phyloP scores from a whole-genome alignment of 2,113 vertebrate species.

The Sialia sialis region DNA sequence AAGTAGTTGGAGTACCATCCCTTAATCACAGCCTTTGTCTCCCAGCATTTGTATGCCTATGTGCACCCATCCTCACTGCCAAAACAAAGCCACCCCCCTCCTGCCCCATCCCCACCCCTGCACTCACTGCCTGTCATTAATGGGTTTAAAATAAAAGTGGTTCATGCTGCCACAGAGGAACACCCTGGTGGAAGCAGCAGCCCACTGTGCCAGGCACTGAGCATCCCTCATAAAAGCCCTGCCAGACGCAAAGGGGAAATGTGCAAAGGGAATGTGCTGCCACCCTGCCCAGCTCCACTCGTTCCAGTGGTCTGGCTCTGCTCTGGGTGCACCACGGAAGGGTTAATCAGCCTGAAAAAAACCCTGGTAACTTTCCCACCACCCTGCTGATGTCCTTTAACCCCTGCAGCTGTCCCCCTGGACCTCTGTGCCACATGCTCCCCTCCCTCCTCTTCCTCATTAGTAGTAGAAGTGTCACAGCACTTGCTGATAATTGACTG shows the following conservation, averaged over 20 bases:
- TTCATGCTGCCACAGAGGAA: not conserved
- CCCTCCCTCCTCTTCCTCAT: not conserved
- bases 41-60: conserved; percentile 4
- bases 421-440: not conserved
- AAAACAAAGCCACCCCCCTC: not conserved
- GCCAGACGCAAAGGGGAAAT: not conserved
- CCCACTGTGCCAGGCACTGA: accelerated
- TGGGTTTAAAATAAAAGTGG: not conserved
- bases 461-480: not conserved
- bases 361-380: not conserved
- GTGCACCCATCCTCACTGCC: not conserved
- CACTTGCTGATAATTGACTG: conserved; percentile 1
- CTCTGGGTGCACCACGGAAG: accelerated
- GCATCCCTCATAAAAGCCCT: not conserved
- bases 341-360: not conserved
- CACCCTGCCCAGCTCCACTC: not conserved
- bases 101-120: not conserved
- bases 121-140: not conserved
- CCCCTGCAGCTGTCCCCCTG: accelerated
- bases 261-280: not conserved
- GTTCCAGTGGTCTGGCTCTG: not conserved
- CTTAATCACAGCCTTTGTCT: conserved; percentile 24
- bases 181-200: not conserved
- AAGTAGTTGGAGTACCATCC: not conserved
- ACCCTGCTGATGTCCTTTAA: not conserved